Conservation (phyloP, 2,113 vertebrate genomes). For the Boulengeromyrus knoepffleri region DNA sequence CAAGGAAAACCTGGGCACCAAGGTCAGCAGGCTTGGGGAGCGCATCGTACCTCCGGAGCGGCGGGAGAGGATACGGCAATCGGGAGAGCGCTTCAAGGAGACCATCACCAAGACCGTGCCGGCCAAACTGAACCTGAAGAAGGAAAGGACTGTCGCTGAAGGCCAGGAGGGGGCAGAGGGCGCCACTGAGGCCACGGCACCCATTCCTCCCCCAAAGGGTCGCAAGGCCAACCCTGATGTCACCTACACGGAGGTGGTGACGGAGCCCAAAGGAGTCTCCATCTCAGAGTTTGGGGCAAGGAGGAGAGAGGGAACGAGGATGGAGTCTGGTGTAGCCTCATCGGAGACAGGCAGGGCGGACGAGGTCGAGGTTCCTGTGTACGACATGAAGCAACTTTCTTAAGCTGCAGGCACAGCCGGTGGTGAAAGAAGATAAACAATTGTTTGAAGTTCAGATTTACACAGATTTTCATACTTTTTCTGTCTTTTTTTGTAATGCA, state of each 20-base stretch:
- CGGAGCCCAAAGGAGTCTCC: slow-evolving; percentile 69
- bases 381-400: slow-evolving; percentile 82
- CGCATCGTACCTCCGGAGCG: slow-evolving; percentile 88
- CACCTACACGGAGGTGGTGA: slow-evolving; percentile 69
- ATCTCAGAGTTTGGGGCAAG: slow-evolving; percentile 50
- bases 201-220: slow-evolving; percentile 62
- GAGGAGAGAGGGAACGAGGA: slow-evolving; percentile 45
- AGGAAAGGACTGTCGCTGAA: slow-evolving; percentile 67
- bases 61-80: slow-evolving; percentile 86
- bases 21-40: slow-evolving; percentile 79
- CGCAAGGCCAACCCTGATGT: slow-evolving; percentile 50
- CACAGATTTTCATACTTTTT: not conserved
- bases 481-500: not conserved
- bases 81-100: slow-evolving; percentile 79
- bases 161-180: slow-evolving; percentile 71
- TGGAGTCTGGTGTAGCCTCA: slow-evolving; percentile 64
- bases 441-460: not conserved
- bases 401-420: slow-evolving; percentile 37
- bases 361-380: slow-evolving; percentile 63
- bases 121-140: slow-evolving; percentile 77
- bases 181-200: slow-evolving; percentile 39
- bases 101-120: slow-evolving; percentile 77
- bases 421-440: not conserved
- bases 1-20: slow-evolving; percentile 82
- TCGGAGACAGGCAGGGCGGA: slow-evolving; percentile 67